phyloP scores from a whole-genome alignment of 1,140 invertebrate species.

The Hestina assimilis region DNA sequence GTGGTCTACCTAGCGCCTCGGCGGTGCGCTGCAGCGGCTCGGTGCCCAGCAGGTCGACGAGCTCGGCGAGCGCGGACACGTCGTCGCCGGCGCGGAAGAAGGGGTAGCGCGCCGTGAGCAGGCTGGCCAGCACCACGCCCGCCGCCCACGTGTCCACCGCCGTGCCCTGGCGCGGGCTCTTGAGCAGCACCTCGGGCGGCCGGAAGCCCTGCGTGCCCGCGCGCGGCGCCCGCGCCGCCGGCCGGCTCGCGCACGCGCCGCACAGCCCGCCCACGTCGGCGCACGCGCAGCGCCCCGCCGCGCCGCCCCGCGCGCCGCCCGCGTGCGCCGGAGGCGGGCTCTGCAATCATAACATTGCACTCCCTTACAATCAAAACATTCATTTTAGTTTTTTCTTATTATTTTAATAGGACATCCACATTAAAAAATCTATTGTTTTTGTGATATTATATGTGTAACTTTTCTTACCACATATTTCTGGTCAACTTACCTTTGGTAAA shows the following conservation, averaged over 20 bases:
- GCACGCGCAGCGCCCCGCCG: constrained; percentile 89
- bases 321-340: constrained; percentile 46
- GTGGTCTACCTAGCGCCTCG: constrained; percentile 81
- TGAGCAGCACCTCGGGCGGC: constrained; percentile 80
- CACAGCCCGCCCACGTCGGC: constrained; percentile 81
- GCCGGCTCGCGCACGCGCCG: constrained; percentile 80
- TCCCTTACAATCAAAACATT: no score
- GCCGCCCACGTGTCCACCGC: constrained; percentile 94
- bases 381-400: no score
- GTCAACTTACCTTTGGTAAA: constrained; percentile 11
- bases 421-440: no score
- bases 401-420: no score
- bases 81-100: constrained; percentile 89
- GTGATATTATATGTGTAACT: no score
- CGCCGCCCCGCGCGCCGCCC: constrained; percentile 89
- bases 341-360: background rate
- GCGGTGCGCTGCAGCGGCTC: constrained; percentile 84
- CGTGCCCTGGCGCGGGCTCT: constrained; percentile 56
- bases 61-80: constrained; percentile 90
- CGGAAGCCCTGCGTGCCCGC: constrained; percentile 39
- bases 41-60: constrained; percentile 89
- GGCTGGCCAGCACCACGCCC: constrained; percentile 90
- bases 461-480: background rate
- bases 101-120: constrained; percentile 87
- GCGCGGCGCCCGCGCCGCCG: constrained; percentile 82